Conservation (phyloP, 1,140 invertebrate species). For the Bombus breviceps region DNA sequence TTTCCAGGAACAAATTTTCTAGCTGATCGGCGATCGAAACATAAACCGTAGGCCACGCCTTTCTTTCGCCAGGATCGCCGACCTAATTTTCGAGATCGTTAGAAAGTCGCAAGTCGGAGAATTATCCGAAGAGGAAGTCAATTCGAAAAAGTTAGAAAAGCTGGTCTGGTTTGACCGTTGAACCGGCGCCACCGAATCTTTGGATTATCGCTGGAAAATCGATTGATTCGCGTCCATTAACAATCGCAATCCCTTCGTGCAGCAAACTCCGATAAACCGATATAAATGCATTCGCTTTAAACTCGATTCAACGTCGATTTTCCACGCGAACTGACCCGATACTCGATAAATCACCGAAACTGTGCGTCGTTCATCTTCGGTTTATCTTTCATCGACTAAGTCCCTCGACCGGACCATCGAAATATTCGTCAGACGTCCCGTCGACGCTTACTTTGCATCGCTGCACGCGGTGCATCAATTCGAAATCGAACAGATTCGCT, state of each 20-base stretch:
- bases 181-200: neutral
- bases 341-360: neutral
- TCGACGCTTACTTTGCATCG: neutral
- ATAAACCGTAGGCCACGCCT: neutral
- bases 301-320: neutral
- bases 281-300: conserved; percentile 11
- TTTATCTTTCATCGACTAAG: neutral
- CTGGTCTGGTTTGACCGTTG: neutral
- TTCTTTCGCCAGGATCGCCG: no score
- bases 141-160: neutral
- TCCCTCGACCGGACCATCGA: neutral
- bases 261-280: neutral
- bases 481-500: neutral
- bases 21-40: neutral
- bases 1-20: neutral
- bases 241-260: neutral
- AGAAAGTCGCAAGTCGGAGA: neutral
- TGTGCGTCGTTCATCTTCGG: neutral
- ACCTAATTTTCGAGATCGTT: neutral
- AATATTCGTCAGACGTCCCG: neutral
- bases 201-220: neutral
- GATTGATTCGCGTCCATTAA: neutral
- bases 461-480: neutral
- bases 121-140: neutral
- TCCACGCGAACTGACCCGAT: neutral